Evolutionary conservation across 2,113 vertebrate species (phyloP), one percentile per base, ranked within the genome.

Genomic region (Agapornis roseicollis): DNA sequence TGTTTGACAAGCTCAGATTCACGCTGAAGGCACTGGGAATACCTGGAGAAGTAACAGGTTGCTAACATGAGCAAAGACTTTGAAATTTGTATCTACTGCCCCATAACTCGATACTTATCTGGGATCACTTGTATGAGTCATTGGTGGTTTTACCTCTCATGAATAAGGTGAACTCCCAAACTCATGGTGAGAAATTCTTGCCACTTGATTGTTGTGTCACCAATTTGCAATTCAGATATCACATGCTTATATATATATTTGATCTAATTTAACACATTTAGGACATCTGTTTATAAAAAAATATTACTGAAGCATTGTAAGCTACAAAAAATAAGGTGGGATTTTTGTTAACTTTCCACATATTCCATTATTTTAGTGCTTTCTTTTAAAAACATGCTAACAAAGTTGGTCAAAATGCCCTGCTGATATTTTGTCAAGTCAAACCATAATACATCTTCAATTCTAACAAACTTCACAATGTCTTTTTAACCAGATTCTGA

Each of bases 1-100:
- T 60, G 37, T 85, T 55, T 89, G 89, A 71, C 42, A 77, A 80
- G 72, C 29, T 93, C 76, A 88, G 80, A 96, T 31, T 94, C 47
- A 52, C 65, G 28, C 31, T 85, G 77, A 87, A 94, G 74, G 65
- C 11, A 56, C 42, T 87, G 44, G 73, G 80, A 94, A 58, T 85
- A 65, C 27, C 4, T 65, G 52, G 22, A 93, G 73, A 84, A 89
- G 33, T 65, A 92, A 79, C 29, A 84, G 55, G 50, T 86, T 84
- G 35, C 42, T 79, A 80, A 37, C 10, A 31, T 6, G 27, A 85
- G 24, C 14, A 68, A 80, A 88, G 77, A 31, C 72, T 88, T 80
- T 27, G 44, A 68, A 93, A 92, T 89, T 69, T 90, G 2, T 23
- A 50, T 58, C 25, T 61, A 53, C 60, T 87, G 14, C 29, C 66